Evolutionary conservation across 1,140 invertebrate species (phyloP).

Genomic region (Brachionus sp.): DNA sequence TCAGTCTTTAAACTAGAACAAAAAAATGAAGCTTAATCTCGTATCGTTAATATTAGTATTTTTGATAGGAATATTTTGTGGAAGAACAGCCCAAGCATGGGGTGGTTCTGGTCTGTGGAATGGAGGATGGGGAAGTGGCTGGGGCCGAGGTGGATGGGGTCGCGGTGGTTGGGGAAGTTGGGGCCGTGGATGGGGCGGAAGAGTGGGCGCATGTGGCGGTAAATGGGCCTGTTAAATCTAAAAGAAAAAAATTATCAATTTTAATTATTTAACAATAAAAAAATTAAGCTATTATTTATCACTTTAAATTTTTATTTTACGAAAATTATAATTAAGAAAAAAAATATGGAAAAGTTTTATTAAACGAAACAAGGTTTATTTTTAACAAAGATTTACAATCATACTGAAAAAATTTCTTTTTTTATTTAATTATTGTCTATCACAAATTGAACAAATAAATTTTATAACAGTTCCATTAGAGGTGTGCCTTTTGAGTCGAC

Average conservation of each 20-base stretch:
- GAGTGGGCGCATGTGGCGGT: background rate
- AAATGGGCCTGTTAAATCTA: background rate
- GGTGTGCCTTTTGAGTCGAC: background rate
- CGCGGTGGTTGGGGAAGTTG: background rate
- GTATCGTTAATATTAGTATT: background rate
- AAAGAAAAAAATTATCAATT: background rate
- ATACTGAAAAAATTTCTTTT: background rate
- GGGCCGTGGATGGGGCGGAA: background rate
- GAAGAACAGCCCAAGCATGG: background rate
- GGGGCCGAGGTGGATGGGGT: background rate
- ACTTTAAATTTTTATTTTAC: background rate
- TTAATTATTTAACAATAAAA: background rate
- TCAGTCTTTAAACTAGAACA: background rate
- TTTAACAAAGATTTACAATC: background rate
- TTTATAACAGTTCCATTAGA: background rate
- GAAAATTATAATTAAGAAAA: background rate
- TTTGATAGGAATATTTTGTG: background rate
- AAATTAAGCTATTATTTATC: background rate
- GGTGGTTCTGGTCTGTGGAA: background rate
- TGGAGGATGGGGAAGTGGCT: background rate
- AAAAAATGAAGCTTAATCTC: background rate
- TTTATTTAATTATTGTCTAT: background rate
- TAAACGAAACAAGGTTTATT: background rate
- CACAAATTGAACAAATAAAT: background rate
- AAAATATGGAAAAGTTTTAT: background rate